Evolutionary conservation across 2,888 invertebrate genomes (phyloP).

Genomic region (Spialia ferax): DNA sequence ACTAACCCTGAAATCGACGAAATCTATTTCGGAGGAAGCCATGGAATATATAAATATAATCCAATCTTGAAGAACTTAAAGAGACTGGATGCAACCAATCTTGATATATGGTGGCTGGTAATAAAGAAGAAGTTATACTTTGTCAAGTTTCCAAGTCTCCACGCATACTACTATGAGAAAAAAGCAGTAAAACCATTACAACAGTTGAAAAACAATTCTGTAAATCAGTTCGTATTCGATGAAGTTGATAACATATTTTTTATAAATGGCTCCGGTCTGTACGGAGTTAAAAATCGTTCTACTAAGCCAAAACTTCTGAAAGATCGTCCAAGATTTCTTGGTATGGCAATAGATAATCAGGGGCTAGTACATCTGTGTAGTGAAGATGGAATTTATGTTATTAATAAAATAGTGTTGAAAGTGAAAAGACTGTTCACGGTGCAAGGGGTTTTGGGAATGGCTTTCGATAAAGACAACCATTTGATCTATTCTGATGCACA

Average conservation of each 20-base stretch:
- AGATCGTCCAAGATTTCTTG: constrained; percentile 62
- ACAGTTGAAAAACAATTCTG: constrained; percentile 53
- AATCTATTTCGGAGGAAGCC: constrained; percentile 74
- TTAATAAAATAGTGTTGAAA: constrained; percentile 63
- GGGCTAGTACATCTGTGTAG: constrained; percentile 66
- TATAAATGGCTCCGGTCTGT: constrained; percentile 70
- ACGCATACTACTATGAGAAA: constrained; percentile 63
- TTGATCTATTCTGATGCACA: constrained; percentile 74
- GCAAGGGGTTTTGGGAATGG: constrained; percentile 67
- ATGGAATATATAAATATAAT: constrained; percentile 72
- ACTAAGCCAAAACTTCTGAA: constrained; percentile 54
- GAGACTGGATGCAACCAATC: constrained; percentile 59
- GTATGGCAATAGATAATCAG: constrained; percentile 65
- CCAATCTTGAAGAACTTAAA: constrained; percentile 55
- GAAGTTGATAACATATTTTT: constrained; percentile 64
- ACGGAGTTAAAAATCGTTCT: constrained; percentile 56
- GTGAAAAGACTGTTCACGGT: constrained; percentile 63
- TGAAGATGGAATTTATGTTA: constrained; percentile 70
- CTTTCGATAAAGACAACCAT: constrained; percentile 69
- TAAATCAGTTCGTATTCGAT: constrained; percentile 74
- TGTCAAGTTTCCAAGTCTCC: constrained; percentile 70
- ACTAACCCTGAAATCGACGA: constrained; percentile 55
- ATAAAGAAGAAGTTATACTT: constrained; percentile 66
- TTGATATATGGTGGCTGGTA: constrained; percentile 77
- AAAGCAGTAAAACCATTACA: constrained; percentile 54